Base-by-base conservation (phyloP, 2,888 invertebrate species). In the Cepaea hortensis region DNA sequence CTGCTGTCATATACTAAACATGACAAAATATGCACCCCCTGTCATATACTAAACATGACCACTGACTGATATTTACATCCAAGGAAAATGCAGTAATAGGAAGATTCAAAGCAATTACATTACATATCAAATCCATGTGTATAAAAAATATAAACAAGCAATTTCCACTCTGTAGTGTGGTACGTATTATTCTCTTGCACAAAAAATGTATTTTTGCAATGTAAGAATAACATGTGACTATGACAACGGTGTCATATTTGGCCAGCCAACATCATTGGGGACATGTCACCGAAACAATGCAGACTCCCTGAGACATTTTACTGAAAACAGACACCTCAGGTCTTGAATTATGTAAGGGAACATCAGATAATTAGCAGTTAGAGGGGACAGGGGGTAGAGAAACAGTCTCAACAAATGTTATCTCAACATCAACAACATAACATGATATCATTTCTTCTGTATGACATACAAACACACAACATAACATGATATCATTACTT, bases 221-320 rank as follows among this genome's bases (percentile, higher is more conserved):
- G 68, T 68, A 35, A 35, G 18, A n/a, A 9, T 68, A 6, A 68
- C n/a, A n/a, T 68, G 20, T n/a, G n/a, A 55, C 68, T 68, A 68
- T 18, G n/a, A 68, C 68, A 68, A 68, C 18, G 5, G 18, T 18
- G 61, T 7, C 50, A 18, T 9, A 7, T 79, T 62, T 62, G 15
- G 3, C 62, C 18, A 13, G 61, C 62, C 35, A 62, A 62, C 62
- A 79, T 62, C 61, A 15, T 15, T 35, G 35, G 35, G 62, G 11
- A 79, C 46, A 46, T 79, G 35, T 79, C 6, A 35, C 77, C 65
- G 68, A 20, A 0, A 48, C 1, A 9, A 68, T 81, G 81, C 68
- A 81, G 15, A 70, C 61, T 82, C 82, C 82, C 82, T 82, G 82
- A 82, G 82, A 82, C 79, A 15, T 23, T 23, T 55, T 82, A 35